Base-by-base conservation (phyloP, 2,888 invertebrate species). In the Aporophyla nigra region DNA sequence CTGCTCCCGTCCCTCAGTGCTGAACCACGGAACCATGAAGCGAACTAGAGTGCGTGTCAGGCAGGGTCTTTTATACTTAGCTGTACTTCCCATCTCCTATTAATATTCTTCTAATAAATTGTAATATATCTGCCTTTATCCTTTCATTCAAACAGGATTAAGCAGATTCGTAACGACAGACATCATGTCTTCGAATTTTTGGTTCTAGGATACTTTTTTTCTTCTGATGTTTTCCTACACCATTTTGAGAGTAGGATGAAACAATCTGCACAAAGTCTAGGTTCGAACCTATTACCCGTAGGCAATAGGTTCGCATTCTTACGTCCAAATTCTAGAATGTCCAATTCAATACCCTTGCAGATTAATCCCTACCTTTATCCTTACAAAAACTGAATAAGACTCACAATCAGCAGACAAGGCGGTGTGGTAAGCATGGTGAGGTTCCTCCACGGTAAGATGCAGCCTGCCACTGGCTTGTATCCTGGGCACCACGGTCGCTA, bases 401-500 rank as follows among this genome's bases (percentile, higher is more conserved):
- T 88, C 79, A 95, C 95, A 90, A 74, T 93, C 93, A 83, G 95
- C 88, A 68, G 95, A 92, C 27, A 95, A 74, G 2, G 95, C 92
- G n/a, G 94, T 94, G 74, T 95, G 95, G 84, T 94, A 96, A 2
- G 93, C 93, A 24, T 94, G 94, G 56, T 96, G 96, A 0, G 97
- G 97, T 71, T 97, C 97, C 83, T 97, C 97, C 0, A 97, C 96
- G 2, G 95, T 86, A 53, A 97, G 95, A 66, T 95, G 97, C 68
- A 97, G 94, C 65, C 97, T 94, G 0, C 97, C 97, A 19, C 97
- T 96, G 4, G 93, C 88, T 63, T 94, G 94, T 65, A 97, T 92
- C 84, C 93, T 94, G 67, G 97, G 97, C 1, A 97, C 96, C 19
- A 97, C 97, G 0, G 97, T 97, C 0, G 97, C 97, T 1, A 97